Evolutionary conservation across 2,797 vertebrate genomes (phyloP).

Genomic region (Melanotaenia trifasciata): DNA sequence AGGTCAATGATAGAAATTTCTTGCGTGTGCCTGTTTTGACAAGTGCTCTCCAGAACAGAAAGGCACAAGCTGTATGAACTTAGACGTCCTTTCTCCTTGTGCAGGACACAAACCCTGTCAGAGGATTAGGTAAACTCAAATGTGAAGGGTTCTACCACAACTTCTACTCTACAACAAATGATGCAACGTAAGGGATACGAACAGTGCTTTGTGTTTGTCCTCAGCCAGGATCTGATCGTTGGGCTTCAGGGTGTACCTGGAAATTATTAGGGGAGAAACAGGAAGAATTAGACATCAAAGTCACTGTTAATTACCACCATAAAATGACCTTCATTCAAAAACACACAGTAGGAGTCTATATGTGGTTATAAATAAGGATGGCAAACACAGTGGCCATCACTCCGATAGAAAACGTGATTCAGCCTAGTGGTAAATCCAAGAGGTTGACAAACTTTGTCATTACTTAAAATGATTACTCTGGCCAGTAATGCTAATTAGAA

Average conservation of each 20-base stretch:
- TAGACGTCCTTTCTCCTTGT: background rate
- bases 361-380: background rate
- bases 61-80: slow-evolving; percentile 29
- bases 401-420: background rate
- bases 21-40: slow-evolving; percentile 65
- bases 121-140: background rate
- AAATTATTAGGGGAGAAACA: slow-evolving; percentile 28
- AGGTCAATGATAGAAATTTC: slow-evolving; percentile 56
- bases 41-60: slow-evolving; percentile 45
- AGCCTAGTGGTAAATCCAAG: background rate
- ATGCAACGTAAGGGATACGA: slow-evolving; percentile 67
- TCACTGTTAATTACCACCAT: background rate
- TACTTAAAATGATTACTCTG: background rate
- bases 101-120: slow-evolving; percentile 12
- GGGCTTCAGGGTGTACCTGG: slow-evolving; percentile 91
- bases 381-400: background rate
- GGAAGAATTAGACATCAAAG: background rate
- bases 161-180: slow-evolving; percentile 12
- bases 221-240: slow-evolving; percentile 98
- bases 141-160: background rate
- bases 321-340: background rate
- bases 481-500: slow-evolving; percentile 3
- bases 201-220: slow-evolving; percentile 97
- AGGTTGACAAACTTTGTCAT: background rate
- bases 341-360: background rate